Base-by-base conservation (phyloP, 2,113 vertebrate species). In the Ciconia stormi region DNA sequence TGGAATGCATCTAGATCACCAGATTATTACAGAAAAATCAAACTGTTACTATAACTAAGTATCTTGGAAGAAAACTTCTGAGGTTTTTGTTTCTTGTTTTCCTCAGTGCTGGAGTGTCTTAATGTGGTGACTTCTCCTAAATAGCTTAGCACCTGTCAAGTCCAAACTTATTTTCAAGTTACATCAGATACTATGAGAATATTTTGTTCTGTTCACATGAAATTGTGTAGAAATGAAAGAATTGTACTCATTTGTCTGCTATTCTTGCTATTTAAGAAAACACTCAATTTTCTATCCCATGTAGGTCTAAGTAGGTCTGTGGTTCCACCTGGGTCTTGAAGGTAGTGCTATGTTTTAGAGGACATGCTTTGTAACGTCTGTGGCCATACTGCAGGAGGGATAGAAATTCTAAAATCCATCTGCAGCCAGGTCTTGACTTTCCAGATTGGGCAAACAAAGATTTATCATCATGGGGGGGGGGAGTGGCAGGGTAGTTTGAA, bases 381-480 rank as follows among this genome's bases (percentile, higher is more conserved):
- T 74, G 50, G 16, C 38, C 18, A 11, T n/a, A 30, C 4, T 76
- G 42, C 11, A 71, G 52, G 47, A 46, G 38, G 40, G 10, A 22
- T 10, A n/a, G 36, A 73, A 61, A 42, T 69, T 72, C 27, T 40
- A 47, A 79, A 90, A 61, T 34, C 20, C 5, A 1, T 40, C 9
- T 81, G 36, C 32, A 89, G 19, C 1, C 0, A 47, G 9, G 20
- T 73, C 42, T 83, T 72, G 19, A 55, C 30, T 84, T 91, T 40
- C 40, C 7, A 36, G 18, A 40, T 1, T 6, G 40, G 46, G 17
- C 34, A 50, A 66, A 61, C 4, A 50, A 58, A 47, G 22, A 29
- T n/a, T 63, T 72, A 11, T 62, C 15, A 2, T 69, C 0, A 0
- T 21, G 25, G 7, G 17, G 26, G 4, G 6, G 15, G 21, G 5